phyloP scores from a whole-genome alignment of 2,888 invertebrate species.

The Tetragonisca angustula region DNA sequence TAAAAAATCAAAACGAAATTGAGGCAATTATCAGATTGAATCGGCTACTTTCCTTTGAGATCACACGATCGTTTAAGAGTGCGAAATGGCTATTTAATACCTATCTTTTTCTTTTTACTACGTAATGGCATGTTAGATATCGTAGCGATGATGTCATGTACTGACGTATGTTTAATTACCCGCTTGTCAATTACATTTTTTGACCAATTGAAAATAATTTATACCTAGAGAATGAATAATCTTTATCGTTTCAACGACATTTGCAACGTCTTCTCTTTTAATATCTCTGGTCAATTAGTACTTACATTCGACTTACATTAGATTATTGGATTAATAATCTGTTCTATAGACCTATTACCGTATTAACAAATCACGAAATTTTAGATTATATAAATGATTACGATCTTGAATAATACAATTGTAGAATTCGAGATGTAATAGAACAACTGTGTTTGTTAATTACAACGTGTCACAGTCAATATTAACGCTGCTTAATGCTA shows the following conservation, averaged over 20 bases:
- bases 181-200: not conserved
- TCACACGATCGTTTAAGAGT: not conserved
- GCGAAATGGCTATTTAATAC: not conserved
- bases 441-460: too few species aligned
- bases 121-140: not conserved
- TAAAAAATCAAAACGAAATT: slow-evolving; percentile 16
- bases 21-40: slow-evolving; percentile 12
- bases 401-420: too few species aligned
- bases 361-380: too few species aligned
- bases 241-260: not conserved
- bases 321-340: too few species aligned
- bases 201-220: not conserved
- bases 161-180: not conserved
- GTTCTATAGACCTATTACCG: too few species aligned
- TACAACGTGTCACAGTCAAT: too few species aligned
- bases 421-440: too few species aligned
- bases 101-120: not conserved
- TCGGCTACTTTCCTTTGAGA: not conserved
- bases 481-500: not conserved
- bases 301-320: too few species aligned
- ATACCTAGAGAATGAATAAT: not conserved
- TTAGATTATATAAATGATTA: too few species aligned
- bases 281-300: too few species aligned
- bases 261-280: not conserved
- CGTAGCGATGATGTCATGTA: not conserved